Base-by-base conservation (phyloP, 2,888 invertebrate genomes). In the Onthophagus sagittarius region DNA sequence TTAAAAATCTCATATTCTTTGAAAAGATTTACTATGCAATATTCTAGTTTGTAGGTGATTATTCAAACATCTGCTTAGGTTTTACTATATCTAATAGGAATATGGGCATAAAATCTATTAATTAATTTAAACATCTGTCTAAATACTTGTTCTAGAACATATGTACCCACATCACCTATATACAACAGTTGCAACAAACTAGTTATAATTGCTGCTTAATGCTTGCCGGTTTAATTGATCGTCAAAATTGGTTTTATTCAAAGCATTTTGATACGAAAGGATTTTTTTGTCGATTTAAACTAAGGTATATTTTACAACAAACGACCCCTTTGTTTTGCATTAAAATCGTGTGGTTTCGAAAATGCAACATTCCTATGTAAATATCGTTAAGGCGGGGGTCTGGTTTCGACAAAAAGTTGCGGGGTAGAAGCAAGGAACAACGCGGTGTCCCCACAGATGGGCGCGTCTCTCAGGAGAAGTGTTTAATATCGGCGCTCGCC, bases 241-340 rank as follows among this genome's bases (percentile, higher is more conserved):
- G 3, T 23, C 23, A 23, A 23, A 23, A 23, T 23, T 23, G 23
- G 23, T 23, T 23, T 23, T 23, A 23, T 23, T 23, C 23, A 23
- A 23, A 23, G 2, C 23, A 23, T 23, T 23, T 23, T 23, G 23
- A 23, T 23, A 23, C 23, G 2, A 23, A 23, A 23, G 23, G 23
- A 23, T 23, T 23, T 23, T 23, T 23, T 23, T 23, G 39, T 71
- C 63, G 71, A 23, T 13, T 62, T 3, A 13, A 71, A 32, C 15
- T 67, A 23, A 67, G 67, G 67, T 67, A 67, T 67, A 67, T 23
- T 31, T 67, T 23, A 67, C 67, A 23, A 31, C 67, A 67, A 67
- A 67, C 67, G 67, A 67, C 31, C 67, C 32, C 67, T 67, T 67
- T 67, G 67, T 67, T 67, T 67, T 67, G 67, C 67, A 67, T 67